Evolutionary conservation across 2,797 vertebrate species (phyloP).

Genomic region (Psittacula echo): DNA sequence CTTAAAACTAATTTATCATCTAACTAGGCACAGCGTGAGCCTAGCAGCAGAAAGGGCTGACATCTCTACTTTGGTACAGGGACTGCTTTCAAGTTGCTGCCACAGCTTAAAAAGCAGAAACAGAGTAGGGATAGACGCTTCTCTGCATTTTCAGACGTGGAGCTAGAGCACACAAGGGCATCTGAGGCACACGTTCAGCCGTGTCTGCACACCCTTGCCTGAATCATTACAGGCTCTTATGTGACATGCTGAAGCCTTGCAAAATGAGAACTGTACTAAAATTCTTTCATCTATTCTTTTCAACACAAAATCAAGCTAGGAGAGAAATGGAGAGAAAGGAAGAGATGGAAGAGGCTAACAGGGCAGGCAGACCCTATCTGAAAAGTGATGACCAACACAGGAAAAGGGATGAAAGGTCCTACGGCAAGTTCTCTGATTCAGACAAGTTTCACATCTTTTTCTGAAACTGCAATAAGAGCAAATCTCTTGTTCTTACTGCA

Average conservation of each 20-base stretch:
- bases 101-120: not conserved
- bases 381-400: not conserved
- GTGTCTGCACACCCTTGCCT: rapidly evolving
- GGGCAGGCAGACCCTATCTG: not conserved
- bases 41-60: not conserved
- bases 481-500: not conserved
- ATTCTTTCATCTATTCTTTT: not conserved
- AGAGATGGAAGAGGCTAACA: not conserved
- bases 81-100: not conserved
- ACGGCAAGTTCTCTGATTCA: not conserved
- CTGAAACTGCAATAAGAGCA: rapidly evolving
- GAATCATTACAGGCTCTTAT: not conserved
- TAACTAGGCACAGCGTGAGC: not conserved
- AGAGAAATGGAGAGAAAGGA: not conserved
- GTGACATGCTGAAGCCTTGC: not conserved
- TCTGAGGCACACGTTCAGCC: rapidly evolving
- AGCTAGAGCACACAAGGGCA: not conserved
- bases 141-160: not conserved
- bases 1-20: slow-evolving; percentile 39
- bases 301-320: not conserved
- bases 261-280: not conserved
- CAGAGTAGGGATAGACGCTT: not conserved
- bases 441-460: not conserved
- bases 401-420: not conserved
- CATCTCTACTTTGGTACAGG: not conserved